Conservation (phyloP, 2,797 vertebrate genomes). For the Takifugu ocellatus region DNA sequence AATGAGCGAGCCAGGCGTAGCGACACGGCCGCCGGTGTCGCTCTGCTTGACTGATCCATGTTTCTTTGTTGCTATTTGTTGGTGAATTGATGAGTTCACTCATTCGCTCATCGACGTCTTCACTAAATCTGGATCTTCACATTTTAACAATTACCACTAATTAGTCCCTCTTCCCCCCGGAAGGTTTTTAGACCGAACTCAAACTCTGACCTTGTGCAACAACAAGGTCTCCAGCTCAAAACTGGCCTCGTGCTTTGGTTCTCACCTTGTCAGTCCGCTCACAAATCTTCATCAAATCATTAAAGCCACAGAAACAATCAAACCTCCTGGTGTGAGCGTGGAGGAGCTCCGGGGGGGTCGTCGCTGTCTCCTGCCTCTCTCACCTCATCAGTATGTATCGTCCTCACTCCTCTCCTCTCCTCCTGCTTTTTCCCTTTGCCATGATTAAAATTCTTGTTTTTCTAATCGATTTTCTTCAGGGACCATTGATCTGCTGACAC, state of each 20-base stretch:
- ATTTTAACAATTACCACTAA: too few species aligned
- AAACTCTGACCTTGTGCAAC: too few species aligned
- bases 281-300: not conserved
- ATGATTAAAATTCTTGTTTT: slow-evolving; percentile 54
- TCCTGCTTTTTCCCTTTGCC: slow-evolving; percentile 1
- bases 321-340: not conserved
- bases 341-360: not conserved
- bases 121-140: not conserved
- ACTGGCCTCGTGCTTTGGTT: too few species aligned
- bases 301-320: not conserved
- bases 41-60: slow-evolving; percentile 7
- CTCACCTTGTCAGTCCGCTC: too few species aligned
- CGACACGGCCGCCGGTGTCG: slow-evolving; percentile 23
- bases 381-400: slow-evolving; percentile 30
- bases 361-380: not conserved
- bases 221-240: too few species aligned
- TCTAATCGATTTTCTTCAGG: slow-evolving; percentile 51
- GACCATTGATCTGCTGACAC: slow-evolving; percentile 45
- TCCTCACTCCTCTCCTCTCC: slow-evolving; percentile 19
- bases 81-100: not conserved
- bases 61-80: not conserved
- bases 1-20: slow-evolving; percentile 16
- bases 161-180: too few species aligned
- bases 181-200: too few species aligned
- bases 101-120: slow-evolving; percentile 16